phyloP scores from a whole-genome alignment of 2,797 vertebrate species.

The Columba guinea region DNA sequence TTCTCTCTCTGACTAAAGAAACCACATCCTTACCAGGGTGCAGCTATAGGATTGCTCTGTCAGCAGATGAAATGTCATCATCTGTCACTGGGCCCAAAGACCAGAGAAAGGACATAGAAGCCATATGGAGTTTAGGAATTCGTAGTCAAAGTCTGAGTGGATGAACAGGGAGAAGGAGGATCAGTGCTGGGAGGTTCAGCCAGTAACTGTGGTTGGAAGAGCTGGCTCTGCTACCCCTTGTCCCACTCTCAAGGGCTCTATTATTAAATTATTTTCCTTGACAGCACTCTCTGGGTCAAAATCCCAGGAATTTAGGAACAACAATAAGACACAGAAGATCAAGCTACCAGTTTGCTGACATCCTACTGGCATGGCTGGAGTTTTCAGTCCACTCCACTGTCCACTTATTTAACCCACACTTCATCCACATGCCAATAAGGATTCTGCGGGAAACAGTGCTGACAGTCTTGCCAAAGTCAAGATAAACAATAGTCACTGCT shows the following conservation, averaged over 20 bases:
- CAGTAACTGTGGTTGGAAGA: background rate
- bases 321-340: background rate
- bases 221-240: background rate
- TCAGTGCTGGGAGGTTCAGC: background rate
- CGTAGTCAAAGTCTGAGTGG: background rate
- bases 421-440: accelerated
- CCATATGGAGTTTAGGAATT: background rate
- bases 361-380: background rate
- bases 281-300: background rate
- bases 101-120: background rate
- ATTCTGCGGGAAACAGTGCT: background rate
- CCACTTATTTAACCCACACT: background rate
- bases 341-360: background rate
- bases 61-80: background rate
- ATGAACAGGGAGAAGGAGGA: background rate
- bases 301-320: background rate
- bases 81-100: background rate
- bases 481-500: background rate
- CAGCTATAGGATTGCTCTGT: background rate
- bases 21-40: background rate
- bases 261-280: background rate
- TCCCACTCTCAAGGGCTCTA: accelerated
- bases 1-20: background rate
- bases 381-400: background rate
- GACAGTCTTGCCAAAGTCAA: background rate